phyloP scores from a whole-genome alignment of 2,113 vertebrate species.

The Climacteris rufus region DNA sequence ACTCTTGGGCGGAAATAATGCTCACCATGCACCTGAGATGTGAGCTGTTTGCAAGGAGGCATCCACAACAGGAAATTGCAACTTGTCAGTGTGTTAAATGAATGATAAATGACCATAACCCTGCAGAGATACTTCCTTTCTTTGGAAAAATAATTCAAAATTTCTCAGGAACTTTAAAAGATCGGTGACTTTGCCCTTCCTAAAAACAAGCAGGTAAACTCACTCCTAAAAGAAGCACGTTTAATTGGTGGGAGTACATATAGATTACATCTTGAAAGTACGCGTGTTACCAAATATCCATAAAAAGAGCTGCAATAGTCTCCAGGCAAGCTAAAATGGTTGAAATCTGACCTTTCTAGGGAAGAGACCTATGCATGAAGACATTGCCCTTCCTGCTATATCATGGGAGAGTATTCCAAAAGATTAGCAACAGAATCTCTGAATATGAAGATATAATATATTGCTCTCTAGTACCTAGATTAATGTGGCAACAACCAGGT shows the following conservation, averaged over 20 bases:
- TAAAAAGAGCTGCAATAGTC: not conserved
- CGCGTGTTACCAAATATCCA: not conserved
- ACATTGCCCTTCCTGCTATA: not conserved
- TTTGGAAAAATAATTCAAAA: not conserved
- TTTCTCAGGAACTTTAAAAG: not conserved
- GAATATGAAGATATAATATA: not conserved
- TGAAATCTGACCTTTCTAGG: not conserved
- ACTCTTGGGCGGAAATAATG: not conserved
- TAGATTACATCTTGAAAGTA: not conserved
- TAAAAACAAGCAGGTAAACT: not conserved
- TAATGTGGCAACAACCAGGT: not conserved
- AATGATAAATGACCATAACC: not conserved
- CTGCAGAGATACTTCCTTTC: not conserved
- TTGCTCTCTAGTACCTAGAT: not conserved
- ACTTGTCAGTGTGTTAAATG: not conserved
- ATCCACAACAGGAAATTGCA: constrained; percentile 1
- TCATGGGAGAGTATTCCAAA: not conserved
- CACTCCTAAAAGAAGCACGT: not conserved
- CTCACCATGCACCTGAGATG: not conserved
- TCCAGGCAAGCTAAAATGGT: not conserved
- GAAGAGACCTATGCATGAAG: not conserved
- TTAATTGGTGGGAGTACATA: not conserved
- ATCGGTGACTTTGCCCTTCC: not conserved
- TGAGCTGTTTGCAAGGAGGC: not conserved
- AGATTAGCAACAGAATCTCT: not conserved